These are phyloP conservation scores for Sebastes goodei DNA, from an alignment of 2,797 vertebrate genomes.

Conservation along the genomic window DNA sequence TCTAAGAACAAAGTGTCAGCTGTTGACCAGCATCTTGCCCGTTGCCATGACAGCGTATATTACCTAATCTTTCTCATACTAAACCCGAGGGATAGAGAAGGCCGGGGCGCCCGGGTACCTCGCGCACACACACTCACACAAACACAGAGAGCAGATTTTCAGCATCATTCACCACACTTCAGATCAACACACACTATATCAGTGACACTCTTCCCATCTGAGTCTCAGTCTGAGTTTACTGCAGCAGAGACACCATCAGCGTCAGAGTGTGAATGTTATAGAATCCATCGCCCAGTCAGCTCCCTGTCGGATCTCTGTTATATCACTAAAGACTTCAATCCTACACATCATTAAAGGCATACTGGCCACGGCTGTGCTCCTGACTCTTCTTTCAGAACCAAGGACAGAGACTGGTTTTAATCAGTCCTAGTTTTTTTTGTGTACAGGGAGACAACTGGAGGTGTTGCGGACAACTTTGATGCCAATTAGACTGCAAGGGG, in stretches of 20 bases:
- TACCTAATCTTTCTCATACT: background rate
- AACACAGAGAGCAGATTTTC: background rate
- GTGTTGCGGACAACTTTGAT: background rate
- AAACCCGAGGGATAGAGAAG: background rate
- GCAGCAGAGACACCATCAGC: background rate
- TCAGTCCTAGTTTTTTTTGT: background rate
- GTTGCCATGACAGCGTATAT: background rate
- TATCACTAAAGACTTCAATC: background rate
- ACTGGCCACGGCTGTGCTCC: background rate
- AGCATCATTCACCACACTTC: background rate
- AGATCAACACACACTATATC: background rate
- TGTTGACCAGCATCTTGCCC: background rate
- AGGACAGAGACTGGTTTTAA: background rate
- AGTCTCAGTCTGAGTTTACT: background rate
- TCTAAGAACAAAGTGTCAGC: background rate
- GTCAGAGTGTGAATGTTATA: background rate
- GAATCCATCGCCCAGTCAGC: background rate
- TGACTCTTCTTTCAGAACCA: background rate
- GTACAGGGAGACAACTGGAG: background rate
- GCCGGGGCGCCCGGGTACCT: background rate
- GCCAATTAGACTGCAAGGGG: background rate
- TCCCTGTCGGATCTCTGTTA: background rate
- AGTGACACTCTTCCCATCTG: background rate
- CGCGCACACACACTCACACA: background rate
- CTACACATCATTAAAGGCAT: background rate